Evolutionary conservation across 23 tunicate genomes (phyloP), one percentile per base, ranked within the genome.

Genomic region (Clavelina lepadiformis): DNA sequence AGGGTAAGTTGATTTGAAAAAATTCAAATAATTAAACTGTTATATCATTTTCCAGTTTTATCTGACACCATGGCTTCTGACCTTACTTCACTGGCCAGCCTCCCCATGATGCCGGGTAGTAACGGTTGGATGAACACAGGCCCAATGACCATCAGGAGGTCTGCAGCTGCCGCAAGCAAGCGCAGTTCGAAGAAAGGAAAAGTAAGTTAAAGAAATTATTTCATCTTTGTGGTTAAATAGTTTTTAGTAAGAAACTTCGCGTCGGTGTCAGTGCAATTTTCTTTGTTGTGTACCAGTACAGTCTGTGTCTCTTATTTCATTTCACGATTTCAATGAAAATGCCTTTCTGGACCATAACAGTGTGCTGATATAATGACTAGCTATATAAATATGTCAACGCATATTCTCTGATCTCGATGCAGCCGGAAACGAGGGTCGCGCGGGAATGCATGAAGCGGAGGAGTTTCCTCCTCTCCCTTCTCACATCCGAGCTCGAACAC

Each of bases 401-500:
- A n/a, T n/a, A n/a, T n/a, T n/a, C n/a, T n/a, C n/a, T n/a, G 3
- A 20, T 62, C 3, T 26, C 13, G 22, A 5, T 50, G 2, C 71
- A 75, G 81, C 37, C 51, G 7, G 81, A 63, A 61, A 63, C 71
- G 4, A 50, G 35, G 21, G 32, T 61, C 3, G 71, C 69, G 22
- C 74, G 80, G 21, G 92, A 83, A 31, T 71, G 63, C 72, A 68
- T 73, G 74, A 79, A 75, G 67, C 65, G 79, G 29, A 75, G 99
- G 31, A 38, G 51, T 1, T 44, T 86, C 25, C 77, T 87, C 26
- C 53, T 81, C 69, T 80, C 72, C 58, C 72, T 94, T 31, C 38
- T 94, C 18, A 62, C 95, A 25, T 84, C 78, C 15, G 99, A 94
- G 70, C 24, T 87, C 26, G 95, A 94, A 51, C 91, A 88, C 37